Evolutionary conservation across 2,888 invertebrate species (phyloP).

Genomic region (Cancer borealis): DNA sequence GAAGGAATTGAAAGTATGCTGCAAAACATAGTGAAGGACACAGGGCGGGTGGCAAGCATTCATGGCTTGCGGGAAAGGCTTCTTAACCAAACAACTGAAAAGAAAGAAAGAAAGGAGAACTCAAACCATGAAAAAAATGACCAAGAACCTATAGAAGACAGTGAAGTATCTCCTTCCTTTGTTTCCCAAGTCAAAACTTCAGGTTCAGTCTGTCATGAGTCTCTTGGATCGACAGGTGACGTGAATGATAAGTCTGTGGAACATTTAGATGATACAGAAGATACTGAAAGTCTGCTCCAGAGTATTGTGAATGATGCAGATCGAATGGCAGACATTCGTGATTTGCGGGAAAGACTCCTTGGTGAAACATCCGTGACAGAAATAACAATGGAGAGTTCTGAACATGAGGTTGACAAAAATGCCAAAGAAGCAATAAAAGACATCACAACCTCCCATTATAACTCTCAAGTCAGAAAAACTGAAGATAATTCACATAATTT

Average conservation of each 20-base stretch:
- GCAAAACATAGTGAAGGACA: constrained; percentile 56
- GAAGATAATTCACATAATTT: background rate
- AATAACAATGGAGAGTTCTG: background rate
- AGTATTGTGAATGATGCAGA: constrained; percentile 51
- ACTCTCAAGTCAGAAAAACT: background rate
- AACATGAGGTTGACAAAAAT: background rate
- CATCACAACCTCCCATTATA: background rate
- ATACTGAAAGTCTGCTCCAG: constrained; percentile 43
- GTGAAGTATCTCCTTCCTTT: background rate
- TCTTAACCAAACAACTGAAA: background rate
- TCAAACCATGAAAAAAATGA: background rate
- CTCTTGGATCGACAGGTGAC: background rate
- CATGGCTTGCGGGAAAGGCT: constrained; percentile 47
- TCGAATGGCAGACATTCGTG: background rate
- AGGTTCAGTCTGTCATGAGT: background rate
- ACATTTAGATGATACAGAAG: background rate
- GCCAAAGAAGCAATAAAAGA: background rate
- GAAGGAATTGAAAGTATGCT: constrained; percentile 54
- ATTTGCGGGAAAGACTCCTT: constrained; percentile 9
- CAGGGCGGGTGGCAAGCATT: constrained; percentile 48
- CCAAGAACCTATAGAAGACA: background rate
- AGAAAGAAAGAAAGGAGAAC: constrained; percentile 6
- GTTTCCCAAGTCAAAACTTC: background rate
- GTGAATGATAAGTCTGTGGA: background rate
- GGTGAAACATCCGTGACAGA: background rate